Base-by-base conservation (phyloP, 2,888 invertebrate genomes). In the Nomada goodeniana region DNA sequence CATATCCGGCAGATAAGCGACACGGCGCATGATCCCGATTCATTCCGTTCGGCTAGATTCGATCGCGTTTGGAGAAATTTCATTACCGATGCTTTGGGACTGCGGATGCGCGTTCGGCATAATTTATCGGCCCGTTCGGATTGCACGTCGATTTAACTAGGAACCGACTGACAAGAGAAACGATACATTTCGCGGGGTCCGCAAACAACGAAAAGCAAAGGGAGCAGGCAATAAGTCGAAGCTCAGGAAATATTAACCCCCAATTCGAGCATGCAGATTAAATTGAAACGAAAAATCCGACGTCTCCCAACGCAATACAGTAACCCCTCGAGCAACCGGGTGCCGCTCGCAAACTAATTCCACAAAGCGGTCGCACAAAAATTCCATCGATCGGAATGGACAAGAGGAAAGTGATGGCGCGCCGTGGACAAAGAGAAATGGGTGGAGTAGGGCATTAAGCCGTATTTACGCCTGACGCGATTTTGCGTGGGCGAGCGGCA, bases 401-500 rank as follows among this genome's bases (percentile, higher is more conserved):
- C n/a, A 36, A 55, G 18, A 23, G 42, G 50, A 73, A 50, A 60
- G 52, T 55, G 52, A 29, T 29, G 59, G 64, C n/a, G 50, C 61
- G 36, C 11, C n/a, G 20, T 15, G 70, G 53, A 42, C 64, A 78
- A 74, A 70, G 74, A 75, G 70, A 55, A 63, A 76, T 72, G 55
- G 69, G 57, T 36, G 79, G 76, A 67, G 69, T 18, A 73, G 83
- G 75, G 80, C 84, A 84, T 89, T 89, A 89, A 89, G 89, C 80
- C 80, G 83, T 89, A 89, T 89, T 89, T 89, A 89, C 87, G 89
- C 83, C 78, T 83, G 83, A 84, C 83, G 82, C 81, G 87, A 88
- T 88, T 89, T 86, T 60, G 89, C 88, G 89, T 89, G 89, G 89
- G 89, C 90, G 89, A 90, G 80, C 76, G 72, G 80, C 82, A 77